phyloP scores from a whole-genome alignment of 2,113 vertebrate genomes.

The Scartelaos histophorus region DNA sequence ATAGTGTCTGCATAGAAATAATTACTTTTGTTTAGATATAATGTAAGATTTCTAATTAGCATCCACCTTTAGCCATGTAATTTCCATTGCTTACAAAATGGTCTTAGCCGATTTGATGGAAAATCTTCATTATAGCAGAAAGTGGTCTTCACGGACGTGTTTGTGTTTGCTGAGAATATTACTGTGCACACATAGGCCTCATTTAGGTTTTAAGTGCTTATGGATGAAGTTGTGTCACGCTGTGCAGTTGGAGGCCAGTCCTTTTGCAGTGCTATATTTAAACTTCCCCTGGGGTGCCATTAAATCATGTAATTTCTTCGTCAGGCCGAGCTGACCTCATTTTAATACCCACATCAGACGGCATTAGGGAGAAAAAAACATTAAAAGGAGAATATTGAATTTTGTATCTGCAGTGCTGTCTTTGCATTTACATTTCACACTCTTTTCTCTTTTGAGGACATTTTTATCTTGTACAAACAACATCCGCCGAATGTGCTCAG shows the following conservation, averaged over 20 bases:
- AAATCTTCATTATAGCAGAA: conserved; percentile 16
- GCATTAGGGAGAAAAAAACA: conserved; percentile 47
- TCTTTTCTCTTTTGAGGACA: conserved; percentile 22
- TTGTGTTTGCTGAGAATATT: conserved; percentile 17
- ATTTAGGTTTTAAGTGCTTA: conserved; percentile 51
- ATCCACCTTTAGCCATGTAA: not conserved
- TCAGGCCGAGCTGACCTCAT: conserved; percentile 76
- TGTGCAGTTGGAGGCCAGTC: conserved; percentile 60
- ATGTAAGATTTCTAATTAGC: not conserved
- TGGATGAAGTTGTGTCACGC: conserved; percentile 63
- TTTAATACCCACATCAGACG: conserved; percentile 68
- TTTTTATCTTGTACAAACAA: conserved; percentile 15
- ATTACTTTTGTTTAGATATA: not conserved
- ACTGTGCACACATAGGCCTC: conserved; percentile 2
- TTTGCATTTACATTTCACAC: conserved; percentile 29
- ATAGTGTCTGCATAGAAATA: too few species aligned
- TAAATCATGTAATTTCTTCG: conserved; percentile 79
- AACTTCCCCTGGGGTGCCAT: conserved; percentile 75
- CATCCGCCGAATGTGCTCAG: conserved; percentile 21
- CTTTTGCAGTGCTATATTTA: conserved; percentile 76
- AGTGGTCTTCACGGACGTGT: not conserved
- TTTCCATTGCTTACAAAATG: not conserved
- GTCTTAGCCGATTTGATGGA: not conserved
- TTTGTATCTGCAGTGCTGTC: conserved; percentile 33
- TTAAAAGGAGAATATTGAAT: conserved; percentile 47